Evolutionary conservation across 2,888 invertebrate genomes (phyloP).

Genomic region (Invenusta paracnida): DNA sequence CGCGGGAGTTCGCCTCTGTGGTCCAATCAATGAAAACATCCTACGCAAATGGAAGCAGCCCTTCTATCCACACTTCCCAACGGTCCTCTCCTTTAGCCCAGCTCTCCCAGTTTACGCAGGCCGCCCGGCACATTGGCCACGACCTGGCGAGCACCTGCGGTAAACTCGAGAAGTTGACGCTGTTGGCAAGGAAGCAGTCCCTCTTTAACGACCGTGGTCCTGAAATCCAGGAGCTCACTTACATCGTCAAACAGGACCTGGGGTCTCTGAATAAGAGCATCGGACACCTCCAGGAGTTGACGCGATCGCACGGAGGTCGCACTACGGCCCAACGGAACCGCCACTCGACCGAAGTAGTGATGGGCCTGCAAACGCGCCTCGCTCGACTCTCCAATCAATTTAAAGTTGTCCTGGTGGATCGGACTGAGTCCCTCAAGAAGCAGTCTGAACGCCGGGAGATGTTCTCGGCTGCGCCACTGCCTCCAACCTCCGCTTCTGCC

Average conservation of each 20-base stretch:
- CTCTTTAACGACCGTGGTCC: slow-evolving; percentile 90
- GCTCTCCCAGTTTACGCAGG: slow-evolving; percentile 71
- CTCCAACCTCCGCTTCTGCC: no score
- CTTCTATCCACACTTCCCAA: no score
- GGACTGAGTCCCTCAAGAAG: slow-evolving; percentile 32
- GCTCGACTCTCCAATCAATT: slow-evolving; percentile 96
- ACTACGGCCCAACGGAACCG: background rate
- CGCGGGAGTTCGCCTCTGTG: background rate
- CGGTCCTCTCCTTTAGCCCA: no score
- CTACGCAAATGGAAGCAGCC: no score
- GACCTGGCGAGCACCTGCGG: slow-evolving; percentile 91
- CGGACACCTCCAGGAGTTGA: slow-evolving; percentile 68
- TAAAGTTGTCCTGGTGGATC: slow-evolving; percentile 88
- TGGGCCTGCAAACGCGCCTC: slow-evolving; percentile 71
- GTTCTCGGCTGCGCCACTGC: slow-evolving; percentile 1
- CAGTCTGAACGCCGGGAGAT: slow-evolving; percentile 17
- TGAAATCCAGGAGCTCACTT: slow-evolving; percentile 93
- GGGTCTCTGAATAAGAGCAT: slow-evolving; percentile 86
- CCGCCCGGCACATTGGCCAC: slow-evolving; percentile 76
- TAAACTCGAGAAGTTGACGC: slow-evolving; percentile 88
- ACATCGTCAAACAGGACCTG: slow-evolving; percentile 86
- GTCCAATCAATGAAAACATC: no score
- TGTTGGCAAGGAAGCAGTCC: slow-evolving; percentile 74
- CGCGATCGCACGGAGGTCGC: background rate
- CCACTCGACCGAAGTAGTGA: slow-evolving; percentile 60